phyloP scores from a whole-genome alignment of 2,113 vertebrate species.

The Turdus rufiventris region DNA sequence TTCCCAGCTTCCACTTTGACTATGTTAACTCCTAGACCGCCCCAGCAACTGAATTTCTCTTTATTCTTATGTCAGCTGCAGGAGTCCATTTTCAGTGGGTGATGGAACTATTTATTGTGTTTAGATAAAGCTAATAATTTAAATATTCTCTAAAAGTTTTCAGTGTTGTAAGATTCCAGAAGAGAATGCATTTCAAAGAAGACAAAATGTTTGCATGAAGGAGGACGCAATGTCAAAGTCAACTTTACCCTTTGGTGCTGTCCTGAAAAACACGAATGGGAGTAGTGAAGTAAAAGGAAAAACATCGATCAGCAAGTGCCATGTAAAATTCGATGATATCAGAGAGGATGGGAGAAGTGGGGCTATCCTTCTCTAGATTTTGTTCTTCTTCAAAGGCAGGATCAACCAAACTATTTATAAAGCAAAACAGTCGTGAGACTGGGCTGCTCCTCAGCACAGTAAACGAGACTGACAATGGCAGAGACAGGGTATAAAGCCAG shows the following conservation, averaged over 20 bases:
- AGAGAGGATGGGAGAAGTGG: background rate
- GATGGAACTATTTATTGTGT: background rate
- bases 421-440: background rate
- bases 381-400: background rate
- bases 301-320: background rate
- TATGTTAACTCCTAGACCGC: background rate
- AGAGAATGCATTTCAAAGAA: background rate
- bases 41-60: background rate
- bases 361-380: background rate
- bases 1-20: background rate
- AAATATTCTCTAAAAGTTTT: background rate
- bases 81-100: background rate
- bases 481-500: background rate
- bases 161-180: background rate
- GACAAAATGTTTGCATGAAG: background rate
- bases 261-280: background rate
- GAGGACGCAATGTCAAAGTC: background rate
- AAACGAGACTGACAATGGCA: background rate
- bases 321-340: background rate
- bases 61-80: background rate
- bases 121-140: background rate
- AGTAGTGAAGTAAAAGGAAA: background rate
- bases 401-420: background rate
- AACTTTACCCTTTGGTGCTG: background rate
- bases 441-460: background rate